Percentiles rank a stretch among this genome's conserved stretches.
Conservation (phyloP, 2,797 vertebrate genomes). For the Eurystomus glaucurus region DNA sequence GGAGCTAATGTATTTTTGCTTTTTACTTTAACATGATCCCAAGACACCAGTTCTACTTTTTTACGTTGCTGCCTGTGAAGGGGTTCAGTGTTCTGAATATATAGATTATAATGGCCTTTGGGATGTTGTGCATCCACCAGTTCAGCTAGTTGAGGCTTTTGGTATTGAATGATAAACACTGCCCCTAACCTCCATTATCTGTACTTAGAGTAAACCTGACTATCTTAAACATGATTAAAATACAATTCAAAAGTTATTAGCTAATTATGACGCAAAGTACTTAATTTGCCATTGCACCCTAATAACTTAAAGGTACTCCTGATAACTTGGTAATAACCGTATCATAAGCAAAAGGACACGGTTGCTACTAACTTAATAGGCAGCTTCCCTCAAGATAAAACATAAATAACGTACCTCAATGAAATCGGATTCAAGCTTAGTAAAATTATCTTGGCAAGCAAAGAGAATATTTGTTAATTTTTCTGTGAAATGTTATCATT, state of each 20-base stretch:
- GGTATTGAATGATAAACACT: conserved; percentile 25
- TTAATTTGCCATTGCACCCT: conserved; percentile 73
- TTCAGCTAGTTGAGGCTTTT: conserved; percentile 53
- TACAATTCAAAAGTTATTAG: conserved; percentile 60
- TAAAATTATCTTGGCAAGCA: conserved; percentile 76
- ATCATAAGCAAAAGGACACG: conserved; percentile 71
- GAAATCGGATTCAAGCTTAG: conserved; percentile 74
- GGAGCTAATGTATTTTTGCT: neutral
- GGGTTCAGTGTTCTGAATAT: conserved; percentile 1
- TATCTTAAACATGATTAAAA: conserved; percentile 70
- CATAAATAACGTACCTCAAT: conserved; percentile 70
- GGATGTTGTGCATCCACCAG: neutral
- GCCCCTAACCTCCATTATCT: conserved; percentile 39
- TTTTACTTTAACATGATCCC: neutral
- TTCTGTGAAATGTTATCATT: conserved; percentile 74
- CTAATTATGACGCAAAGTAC: conserved; percentile 71
- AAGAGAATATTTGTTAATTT: conserved; percentile 68
- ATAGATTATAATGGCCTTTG: conserved; percentile 42
- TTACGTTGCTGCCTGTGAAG: neutral
- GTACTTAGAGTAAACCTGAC: conserved; percentile 63
- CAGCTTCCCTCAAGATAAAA: conserved; percentile 73
- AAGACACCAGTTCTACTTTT: neutral
- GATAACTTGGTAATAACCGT: conserved; percentile 65
- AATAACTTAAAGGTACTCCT: conserved; percentile 73
- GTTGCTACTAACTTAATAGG: conserved; percentile 71